Evolutionary conservation across 2,888 invertebrate genomes (phyloP), one percentile per base, ranked within the genome.

Genomic region (Tachina fera): DNA sequence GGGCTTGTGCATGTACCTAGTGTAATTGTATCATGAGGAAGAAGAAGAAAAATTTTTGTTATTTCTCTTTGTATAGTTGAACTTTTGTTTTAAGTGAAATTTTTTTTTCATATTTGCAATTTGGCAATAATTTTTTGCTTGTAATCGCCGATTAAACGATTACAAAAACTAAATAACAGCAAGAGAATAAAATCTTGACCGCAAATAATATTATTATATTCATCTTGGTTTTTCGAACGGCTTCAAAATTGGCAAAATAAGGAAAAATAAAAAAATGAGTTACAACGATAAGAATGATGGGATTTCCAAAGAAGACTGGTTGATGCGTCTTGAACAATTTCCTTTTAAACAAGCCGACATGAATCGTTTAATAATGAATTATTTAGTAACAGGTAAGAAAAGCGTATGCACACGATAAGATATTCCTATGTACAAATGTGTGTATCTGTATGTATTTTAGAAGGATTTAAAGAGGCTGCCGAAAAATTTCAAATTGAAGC

Each of bases 321-420:
- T 92, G 82, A 87, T 90, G 71, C 91, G 92, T 76, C 87, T 93
- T 76, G 92, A 92, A 83, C 91, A 92, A 86, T 93, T 96, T 88
- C 97, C 97, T 89, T 96, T 98, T 89, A 97, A 97, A 77, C 94
- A 98, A 89, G 96, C 96, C 58, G 97, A 98, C 90, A 98, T 99
- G 97, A 99, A 99, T 93, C 97, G 97, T 93, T 94, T 99, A 87
- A 98, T 99, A 88, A 99, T 99, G 98, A 98, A 99, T 93, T 99
- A 99, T 93, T 95, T 99, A 90, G 98, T 99, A 60, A 98, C 98
- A 93, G 98, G 98, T 98, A 93, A 84, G 87, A 63, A 22, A 41
- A 75, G 31, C 31, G 6, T 31, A 31, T 31, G 31, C 41, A 19
- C 39, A 41, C 13, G 22, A 16, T 9, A 5, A 16, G 19, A 53